Evolutionary conservation across 2,797 vertebrate species (phyloP).

Genomic region (Moxostoma hubbsi): DNA sequence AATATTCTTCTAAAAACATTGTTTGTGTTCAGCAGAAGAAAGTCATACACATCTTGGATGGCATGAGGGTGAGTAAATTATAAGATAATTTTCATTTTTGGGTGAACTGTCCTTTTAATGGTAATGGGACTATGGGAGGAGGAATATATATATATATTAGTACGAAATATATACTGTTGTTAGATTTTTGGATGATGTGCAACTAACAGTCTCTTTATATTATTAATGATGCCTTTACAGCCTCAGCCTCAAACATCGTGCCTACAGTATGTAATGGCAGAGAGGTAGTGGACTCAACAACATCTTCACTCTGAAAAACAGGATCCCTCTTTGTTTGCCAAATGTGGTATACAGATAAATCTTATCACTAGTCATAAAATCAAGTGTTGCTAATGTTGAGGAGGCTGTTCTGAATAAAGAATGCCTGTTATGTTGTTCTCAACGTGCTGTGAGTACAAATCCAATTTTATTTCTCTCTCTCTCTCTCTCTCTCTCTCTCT

Average conservation of each 20-base stretch:
- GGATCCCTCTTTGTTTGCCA: constrained; percentile 67
- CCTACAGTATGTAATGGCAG: constrained; percentile 88
- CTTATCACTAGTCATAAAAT: constrained; percentile 73
- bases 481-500: constrained; percentile 26
- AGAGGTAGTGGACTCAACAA: constrained; percentile 87
- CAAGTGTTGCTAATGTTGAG: constrained; percentile 74
- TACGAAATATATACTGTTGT: too few relatives aligned
- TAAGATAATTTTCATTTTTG: too few relatives aligned
- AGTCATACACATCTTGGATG: too few relatives aligned
- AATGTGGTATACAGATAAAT: constrained; percentile 75
- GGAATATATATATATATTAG: too few relatives aligned
- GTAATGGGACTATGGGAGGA: too few relatives aligned
- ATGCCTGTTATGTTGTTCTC: constrained; percentile 73
- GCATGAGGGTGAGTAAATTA: too few relatives aligned
- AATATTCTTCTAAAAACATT: too few relatives aligned
- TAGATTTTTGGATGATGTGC: too few relatives aligned
- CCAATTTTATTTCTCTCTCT: constrained; percentile 61
- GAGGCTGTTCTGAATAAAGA: constrained; percentile 70
- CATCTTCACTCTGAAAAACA: constrained; percentile 82
- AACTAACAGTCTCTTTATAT: neutral
- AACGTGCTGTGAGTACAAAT: constrained; percentile 79
- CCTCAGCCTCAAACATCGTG: constrained; percentile 80
- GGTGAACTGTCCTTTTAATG: too few relatives aligned
- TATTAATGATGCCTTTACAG: constrained; percentile 59
- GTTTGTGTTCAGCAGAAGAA: too few relatives aligned